Percentiles rank a stretch among this genome's conserved stretches.
phyloP scores from a whole-genome alignment of 2,888 invertebrate species.

The Chrysina gloriosa region DNA sequence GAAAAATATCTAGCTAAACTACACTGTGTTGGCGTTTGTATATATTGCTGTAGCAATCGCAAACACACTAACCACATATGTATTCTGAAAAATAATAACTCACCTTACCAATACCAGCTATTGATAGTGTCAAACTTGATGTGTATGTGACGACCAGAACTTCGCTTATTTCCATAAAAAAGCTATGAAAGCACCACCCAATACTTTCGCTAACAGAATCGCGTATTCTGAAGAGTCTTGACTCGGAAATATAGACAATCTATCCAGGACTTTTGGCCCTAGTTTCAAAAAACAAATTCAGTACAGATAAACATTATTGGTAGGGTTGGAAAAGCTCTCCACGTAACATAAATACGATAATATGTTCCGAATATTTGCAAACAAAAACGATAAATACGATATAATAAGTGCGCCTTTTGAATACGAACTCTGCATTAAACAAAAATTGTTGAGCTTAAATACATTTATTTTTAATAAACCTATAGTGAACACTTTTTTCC shows the following conservation, averaged over 20 bases:
- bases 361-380: too few species aligned
- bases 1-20: too few species aligned
- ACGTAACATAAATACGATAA: too few species aligned
- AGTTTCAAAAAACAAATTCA: constrained; percentile 48
- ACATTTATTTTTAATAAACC: too few species aligned
- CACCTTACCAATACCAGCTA: constrained; percentile 97
- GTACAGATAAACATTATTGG: background rate
- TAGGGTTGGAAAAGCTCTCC: background rate
- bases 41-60: too few species aligned
- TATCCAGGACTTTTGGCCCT: constrained; percentile 66
- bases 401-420: too few species aligned
- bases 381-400: too few species aligned
- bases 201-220: constrained; percentile 68
- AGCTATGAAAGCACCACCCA: constrained; percentile 86
- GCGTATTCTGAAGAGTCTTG: constrained; percentile 56
- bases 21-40: too few species aligned
- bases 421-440: too few species aligned
- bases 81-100: constrained; percentile 42
- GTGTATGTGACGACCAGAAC: constrained; percentile 93
- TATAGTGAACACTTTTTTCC: too few species aligned
- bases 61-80: background rate
- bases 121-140: constrained; percentile 94
- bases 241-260: constrained; percentile 66
- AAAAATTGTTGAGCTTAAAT: too few species aligned
- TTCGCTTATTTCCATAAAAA: constrained; percentile 96